Evolutionary conservation across 2,888 invertebrate genomes (phyloP).

Genomic region (Leistus spinibarbis): DNA sequence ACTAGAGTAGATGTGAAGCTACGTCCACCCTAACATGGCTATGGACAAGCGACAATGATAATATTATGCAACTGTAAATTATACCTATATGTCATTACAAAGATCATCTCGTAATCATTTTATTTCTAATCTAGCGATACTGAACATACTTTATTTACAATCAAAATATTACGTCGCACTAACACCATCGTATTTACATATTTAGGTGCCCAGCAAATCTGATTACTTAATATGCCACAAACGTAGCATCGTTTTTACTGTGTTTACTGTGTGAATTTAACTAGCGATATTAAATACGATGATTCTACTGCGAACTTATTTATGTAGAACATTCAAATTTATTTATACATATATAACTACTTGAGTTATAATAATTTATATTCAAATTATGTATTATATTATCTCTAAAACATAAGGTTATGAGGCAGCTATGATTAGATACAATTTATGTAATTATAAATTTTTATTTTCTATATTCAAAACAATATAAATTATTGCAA

Average conservation of each 20-base stretch:
- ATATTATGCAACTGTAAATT: background rate
- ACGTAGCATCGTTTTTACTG: too few species aligned
- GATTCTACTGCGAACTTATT: background rate
- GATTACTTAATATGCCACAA: too few species aligned
- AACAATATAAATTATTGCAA: constrained; percentile 38
- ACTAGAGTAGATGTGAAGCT: constrained; percentile 7
- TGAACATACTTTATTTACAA: background rate
- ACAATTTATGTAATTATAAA: constrained; percentile 37
- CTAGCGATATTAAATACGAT: background rate
- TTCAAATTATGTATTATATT: constrained; percentile 36
- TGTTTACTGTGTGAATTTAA: too few species aligned
- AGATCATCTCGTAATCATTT: background rate
- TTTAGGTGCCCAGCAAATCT: too few species aligned
- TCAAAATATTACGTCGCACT: background rate
- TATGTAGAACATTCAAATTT: constrained; percentile 2
- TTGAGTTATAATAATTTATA: constrained; percentile 35
- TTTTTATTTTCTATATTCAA: constrained; percentile 39
- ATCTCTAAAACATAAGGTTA: constrained; percentile 12
- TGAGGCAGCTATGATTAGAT: constrained; percentile 36
- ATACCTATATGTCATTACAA: background rate
- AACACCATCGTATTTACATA: background rate
- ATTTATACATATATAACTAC: constrained; percentile 22
- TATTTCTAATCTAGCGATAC: background rate
- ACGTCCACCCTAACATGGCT: background rate
- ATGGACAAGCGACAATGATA: background rate